These are phyloP conservation scores for Bactericera cockerelli DNA, from an alignment of 1,140 invertebrate species.

Conservation along the genomic window DNA sequence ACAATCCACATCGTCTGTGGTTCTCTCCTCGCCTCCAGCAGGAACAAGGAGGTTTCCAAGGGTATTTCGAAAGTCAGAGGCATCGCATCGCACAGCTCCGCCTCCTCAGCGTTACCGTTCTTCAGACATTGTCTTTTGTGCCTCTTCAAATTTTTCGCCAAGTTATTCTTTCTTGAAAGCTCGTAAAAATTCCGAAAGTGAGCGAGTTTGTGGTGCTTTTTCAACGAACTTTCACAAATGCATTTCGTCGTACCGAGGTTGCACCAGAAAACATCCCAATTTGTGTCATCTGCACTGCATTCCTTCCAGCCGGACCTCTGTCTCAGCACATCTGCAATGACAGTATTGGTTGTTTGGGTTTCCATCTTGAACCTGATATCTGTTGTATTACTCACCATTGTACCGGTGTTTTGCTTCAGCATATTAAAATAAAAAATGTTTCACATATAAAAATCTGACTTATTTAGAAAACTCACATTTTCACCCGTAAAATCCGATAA, in stretches of 20 bases:
- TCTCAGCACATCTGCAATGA: slow-evolving; percentile 19
- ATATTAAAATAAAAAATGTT: too few relatives aligned
- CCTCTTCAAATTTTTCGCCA: slow-evolving; percentile 41
- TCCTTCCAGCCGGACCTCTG: slow-evolving; percentile 20
- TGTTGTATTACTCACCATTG: too few relatives aligned
- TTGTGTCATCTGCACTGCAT: neutral
- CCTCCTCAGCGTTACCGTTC: slow-evolving; percentile 26
- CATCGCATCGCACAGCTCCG: slow-evolving; percentile 29
- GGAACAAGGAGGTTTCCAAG: slow-evolving; percentile 36
- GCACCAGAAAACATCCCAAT: slow-evolving; percentile 34
- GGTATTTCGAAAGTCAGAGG: slow-evolving; percentile 33
- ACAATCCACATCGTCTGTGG: slow-evolving; percentile 42
- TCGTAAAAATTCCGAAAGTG: slow-evolving; percentile 45
- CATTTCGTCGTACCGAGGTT: slow-evolving; percentile 27
- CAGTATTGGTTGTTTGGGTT: neutral
- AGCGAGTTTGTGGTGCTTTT: slow-evolving; percentile 29
- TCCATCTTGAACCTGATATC: neutral
- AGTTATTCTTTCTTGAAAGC: slow-evolving; percentile 41
- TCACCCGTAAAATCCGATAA: too few relatives aligned
- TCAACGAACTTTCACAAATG: slow-evolving; percentile 23
- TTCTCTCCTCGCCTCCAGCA: slow-evolving; percentile 37
- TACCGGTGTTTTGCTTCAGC: too few relatives aligned
- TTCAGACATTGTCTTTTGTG: slow-evolving; percentile 27
- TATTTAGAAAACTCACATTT: too few relatives aligned
- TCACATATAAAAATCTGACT: too few relatives aligned